A percentile compares a stretch with the other conserved stretches of the same genome.
Evolutionary conservation across 2,888 invertebrate genomes (phyloP).

Genomic region (Epistrophe eligans): DNA sequence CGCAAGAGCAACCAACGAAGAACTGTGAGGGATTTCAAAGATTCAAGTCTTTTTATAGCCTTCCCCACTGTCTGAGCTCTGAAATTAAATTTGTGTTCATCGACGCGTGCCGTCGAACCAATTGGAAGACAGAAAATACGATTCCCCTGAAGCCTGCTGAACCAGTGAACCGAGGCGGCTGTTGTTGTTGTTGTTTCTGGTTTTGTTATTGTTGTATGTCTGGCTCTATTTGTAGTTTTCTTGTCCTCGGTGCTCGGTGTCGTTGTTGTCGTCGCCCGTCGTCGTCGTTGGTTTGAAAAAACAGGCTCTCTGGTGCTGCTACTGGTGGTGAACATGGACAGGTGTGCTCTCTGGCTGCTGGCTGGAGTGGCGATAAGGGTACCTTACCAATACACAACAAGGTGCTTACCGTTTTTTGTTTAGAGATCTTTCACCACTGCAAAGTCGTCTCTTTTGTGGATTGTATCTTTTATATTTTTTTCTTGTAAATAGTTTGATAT

Average conservation of each 20-base stretch:
- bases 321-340: slow-evolving; percentile 69
- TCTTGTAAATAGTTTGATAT: neutral
- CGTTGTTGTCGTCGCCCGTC: neutral
- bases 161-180: slow-evolving; percentile 64
- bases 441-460: slow-evolving; percentile 44
- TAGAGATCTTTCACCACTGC: slow-evolving; percentile 43
- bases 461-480: slow-evolving; percentile 9
- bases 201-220: neutral
- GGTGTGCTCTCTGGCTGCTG: slow-evolving; percentile 61
- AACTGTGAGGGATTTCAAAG: slow-evolving; percentile 79
- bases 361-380: slow-evolving; percentile 48
- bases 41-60: slow-evolving; percentile 79
- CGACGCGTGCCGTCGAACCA: slow-evolving; percentile 79
- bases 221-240: slow-evolving; percentile 26
- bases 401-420: slow-evolving; percentile 65
- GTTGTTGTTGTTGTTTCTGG: slow-evolving; percentile 20
- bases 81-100: slow-evolving; percentile 54
- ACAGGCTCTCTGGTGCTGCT: slow-evolving; percentile 57
- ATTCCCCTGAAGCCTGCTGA: slow-evolving; percentile 56
- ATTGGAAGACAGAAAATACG: slow-evolving; percentile 64
- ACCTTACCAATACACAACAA: slow-evolving; percentile 51
- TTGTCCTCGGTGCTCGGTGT: slow-evolving; percentile 5
- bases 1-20: slow-evolving; percentile 79
- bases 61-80: slow-evolving; percentile 75
- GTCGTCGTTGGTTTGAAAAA: slow-evolving; percentile 24